Base-by-base conservation (phyloP, 2,797 vertebrate species). In the Poeciliopsis paucimaculata region DNA sequence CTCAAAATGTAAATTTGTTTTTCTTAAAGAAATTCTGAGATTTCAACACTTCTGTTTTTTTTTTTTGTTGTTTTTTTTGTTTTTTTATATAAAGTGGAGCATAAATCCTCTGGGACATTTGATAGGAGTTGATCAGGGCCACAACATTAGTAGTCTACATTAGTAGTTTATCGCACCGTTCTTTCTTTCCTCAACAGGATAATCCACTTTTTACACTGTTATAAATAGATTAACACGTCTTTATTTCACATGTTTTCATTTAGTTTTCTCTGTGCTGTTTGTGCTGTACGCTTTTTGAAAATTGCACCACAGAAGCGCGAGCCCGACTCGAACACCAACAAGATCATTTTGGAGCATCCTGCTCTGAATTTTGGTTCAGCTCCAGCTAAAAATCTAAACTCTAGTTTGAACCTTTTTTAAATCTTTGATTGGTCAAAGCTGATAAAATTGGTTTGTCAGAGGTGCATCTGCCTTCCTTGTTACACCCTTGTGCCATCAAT, bases 401-500 rank as follows among this genome's bases (percentile, higher is more conserved):
- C 53, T 55, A n/a, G 4, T 12, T 55, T 55, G 53, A n/a, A 55
- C 3, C 2, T n/a, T 55, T 39, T 39, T 39, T 18, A 62, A 62
- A 62, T 34, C 5, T 34, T 66, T 66, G 34, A 39, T 36, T 64
- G 31, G 13, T 15, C 36, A 39, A 23, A 39, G 18, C 34, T 66
- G 34, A 9, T 66, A 66, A 28, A 47, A 18, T 47, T 49, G 36
- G 4, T 76, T 20, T 43, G 26, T 43, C 10, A 77, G 47, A 77
- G 28, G 28, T 53, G n/a, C 7, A 43, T 39, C 20, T 73, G 20
- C 31, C 28, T 26, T 31, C 31, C 53, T 43, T 83, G 85, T 84
- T 92, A 81, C 78, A 47, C 82, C 83, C 83, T 78, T 87, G 85
- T 80, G 1, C 51, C 72, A 20, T 31, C n/a, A 75, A 51, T 77